Base-by-base conservation (phyloP, 2,797 vertebrate genomes). In the Diplodus puntazzo region DNA sequence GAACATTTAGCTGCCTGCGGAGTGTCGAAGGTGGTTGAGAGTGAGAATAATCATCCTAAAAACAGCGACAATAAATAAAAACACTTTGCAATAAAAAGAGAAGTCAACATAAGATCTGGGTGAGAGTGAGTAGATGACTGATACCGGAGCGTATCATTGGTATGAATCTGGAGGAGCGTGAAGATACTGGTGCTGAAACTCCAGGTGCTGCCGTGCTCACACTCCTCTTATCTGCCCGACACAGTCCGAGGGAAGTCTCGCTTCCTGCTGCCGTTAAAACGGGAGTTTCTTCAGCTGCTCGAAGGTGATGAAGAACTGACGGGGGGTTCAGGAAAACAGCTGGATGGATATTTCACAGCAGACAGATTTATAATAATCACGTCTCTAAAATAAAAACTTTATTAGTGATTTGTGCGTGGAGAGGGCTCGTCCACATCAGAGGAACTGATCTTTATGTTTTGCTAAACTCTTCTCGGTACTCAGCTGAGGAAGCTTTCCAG, bases 291-390 rank as follows among this genome's bases (percentile, higher is more conserved):
- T 98, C 93, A 99, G 83, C 94, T 99, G 98, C 94, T 99, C 98
- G 0, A 97, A 99, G 0, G 97, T 98, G 90, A 99, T 98, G 96
- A 99, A 99, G 95, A 99, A 99, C 98, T 99, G 95, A 80, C 10
- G 1, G 25, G 0, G 3, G 5, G 87, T 94, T 72, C 82, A 95
- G 85, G 86, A 83, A 49, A 79, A 45, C 11, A 39, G 34, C 8
- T 39, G 25, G 54, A 43, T 5, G 7, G 13, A 49, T 6, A 49
- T 45, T 14, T 59, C 25, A 39, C 0, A n/a, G 4, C 13, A 18
- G 5, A 25, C 14, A n/a, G 21, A 16, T 46, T 43, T 18, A 20
- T 17, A 49, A 49, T 11, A 20, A 52, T 50, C 20, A 50, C 49
- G 9, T 50, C 5, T 18, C 16, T 46, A 4, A 12, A 45, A 43